Evolutionary conservation across 2,888 invertebrate species (phyloP), one percentile per base, ranked within the genome.

Genomic region (Pelosia muscerda): DNA sequence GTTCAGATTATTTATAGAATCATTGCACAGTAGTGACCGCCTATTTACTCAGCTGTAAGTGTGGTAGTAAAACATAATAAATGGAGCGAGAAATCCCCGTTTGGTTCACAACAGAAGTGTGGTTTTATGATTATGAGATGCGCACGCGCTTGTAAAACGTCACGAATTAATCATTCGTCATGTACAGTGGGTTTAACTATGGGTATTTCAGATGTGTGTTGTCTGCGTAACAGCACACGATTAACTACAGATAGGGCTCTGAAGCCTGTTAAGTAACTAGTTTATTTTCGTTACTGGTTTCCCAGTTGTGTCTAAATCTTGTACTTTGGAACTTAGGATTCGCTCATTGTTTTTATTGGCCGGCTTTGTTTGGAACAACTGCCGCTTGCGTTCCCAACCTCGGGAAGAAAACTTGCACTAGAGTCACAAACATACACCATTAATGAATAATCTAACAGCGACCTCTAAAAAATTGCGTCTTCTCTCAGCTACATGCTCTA

Each of bases 91-190:
- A 90, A 90, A 90, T 89, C 83, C 82, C 78, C 82, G 84, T 79
- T 81, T 79, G 75, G 85, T 70, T 73, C 76, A 70, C 76, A 76
- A 82, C 84, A 82, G 82, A 86, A 87, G 86, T 86, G 85, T 84
- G 82, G 86, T 86, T 90, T 90, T 89, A 91, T 84, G 89, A 89
- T 87, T 87, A 89, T 88, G 86, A 88, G 88, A 88, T 88, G 88
- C 87, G 84, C 86, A 84, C 83, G 85, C 86, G 84, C 85, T 81
- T 77, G 79, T 81, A 77, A 81, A 80, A 79, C 76, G 76, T 77
- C 78, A 77, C 70, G 83, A 83, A 89, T 89, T 84, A 87, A 88
- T 88, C 79, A 81, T 79, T 78, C 63, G 72, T 76, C 69, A 73
- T 73, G 70, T 77, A 71, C 73, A 80, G 73, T 59, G 65, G 71